Conservation (phyloP, 1,140 invertebrate genomes). For the Musca vetustissima region DNA sequence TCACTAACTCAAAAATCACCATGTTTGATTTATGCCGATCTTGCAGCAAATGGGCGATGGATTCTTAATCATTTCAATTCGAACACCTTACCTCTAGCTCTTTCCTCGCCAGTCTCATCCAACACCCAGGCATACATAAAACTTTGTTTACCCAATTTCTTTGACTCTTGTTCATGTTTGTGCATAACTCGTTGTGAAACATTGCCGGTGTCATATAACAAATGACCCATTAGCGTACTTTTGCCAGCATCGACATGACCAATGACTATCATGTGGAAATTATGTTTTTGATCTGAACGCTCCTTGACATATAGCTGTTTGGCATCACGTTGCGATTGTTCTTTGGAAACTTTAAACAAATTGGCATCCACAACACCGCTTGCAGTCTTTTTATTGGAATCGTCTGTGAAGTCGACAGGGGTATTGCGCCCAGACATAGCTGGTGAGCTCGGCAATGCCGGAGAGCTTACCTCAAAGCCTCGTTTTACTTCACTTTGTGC, state of each 20-base stretch:
- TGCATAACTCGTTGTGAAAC: conserved; percentile 91
- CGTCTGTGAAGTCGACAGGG: conserved; percentile 42
- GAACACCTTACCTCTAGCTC: conserved; percentile 61
- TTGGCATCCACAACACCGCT: not conserved
- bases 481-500: conserved; percentile 42
- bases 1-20: no score
- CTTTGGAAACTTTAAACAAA: conserved; percentile 48
- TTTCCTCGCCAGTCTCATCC: conserved; percentile 98
- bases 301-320: conserved; percentile 70
- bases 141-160: conserved; percentile 96
- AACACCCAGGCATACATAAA: conserved; percentile 99
- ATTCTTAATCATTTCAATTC: not conserved
- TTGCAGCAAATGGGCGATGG: no score
- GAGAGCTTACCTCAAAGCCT: conserved; percentile 57
- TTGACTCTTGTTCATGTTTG: conserved; percentile 97
- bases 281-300: conserved; percentile 74
- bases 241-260: conserved; percentile 99
- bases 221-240: conserved; percentile 94
- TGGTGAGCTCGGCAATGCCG: conserved; percentile 61
- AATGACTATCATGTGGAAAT: conserved; percentile 92
- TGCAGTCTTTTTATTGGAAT: conserved; percentile 28
- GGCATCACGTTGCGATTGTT: conserved; percentile 46
- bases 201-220: conserved; percentile 87
- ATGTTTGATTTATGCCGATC: no score
- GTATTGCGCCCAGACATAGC: conserved; percentile 60